These are phyloP conservation scores for Oryctolagus cuniculus DNA, from an alignment of 2,113 vertebrate species.

Conservation along the genomic window DNA sequence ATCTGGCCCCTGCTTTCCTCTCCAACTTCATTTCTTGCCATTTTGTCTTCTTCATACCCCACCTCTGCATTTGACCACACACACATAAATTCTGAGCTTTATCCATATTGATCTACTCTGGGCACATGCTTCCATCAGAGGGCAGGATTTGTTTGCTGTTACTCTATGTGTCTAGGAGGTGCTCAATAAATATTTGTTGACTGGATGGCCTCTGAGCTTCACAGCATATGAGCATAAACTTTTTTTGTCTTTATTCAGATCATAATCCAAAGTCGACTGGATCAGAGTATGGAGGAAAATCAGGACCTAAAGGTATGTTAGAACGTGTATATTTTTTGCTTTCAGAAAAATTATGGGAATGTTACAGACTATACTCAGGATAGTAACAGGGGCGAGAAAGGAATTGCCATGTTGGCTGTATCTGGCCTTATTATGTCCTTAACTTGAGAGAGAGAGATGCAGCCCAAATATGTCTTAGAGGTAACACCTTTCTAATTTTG, in stretches of 20 bases:
- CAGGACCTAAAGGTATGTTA: conserved; percentile 94
- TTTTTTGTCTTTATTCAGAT: conserved; percentile 87
- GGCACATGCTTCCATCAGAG: not conserved
- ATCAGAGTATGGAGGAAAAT: conserved; percentile 97
- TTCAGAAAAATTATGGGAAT: not conserved
- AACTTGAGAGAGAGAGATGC: conserved; percentile 2
- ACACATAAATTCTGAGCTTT: not conserved
- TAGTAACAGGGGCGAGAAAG: not conserved
- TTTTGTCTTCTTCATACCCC: not conserved
- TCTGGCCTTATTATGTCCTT: not conserved
- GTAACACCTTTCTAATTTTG: conserved; percentile 36
- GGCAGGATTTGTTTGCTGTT: not conserved
- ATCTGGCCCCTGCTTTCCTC: not conserved
- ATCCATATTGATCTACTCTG: not conserved
- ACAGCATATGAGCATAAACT: not conserved
- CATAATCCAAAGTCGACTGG: conserved; percentile 95
- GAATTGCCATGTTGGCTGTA: not conserved
- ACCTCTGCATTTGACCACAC: not conserved
- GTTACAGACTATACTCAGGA: not conserved
- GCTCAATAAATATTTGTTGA: not conserved
- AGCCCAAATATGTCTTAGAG: not conserved
- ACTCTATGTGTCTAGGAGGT: not conserved
- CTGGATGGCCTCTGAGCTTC: not conserved
- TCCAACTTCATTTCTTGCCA: not conserved
- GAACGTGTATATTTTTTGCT: conserved; percentile 22